Conservation (phyloP, 2,797 vertebrate genomes). For the Ptychobarbus kaznakovi region DNA sequence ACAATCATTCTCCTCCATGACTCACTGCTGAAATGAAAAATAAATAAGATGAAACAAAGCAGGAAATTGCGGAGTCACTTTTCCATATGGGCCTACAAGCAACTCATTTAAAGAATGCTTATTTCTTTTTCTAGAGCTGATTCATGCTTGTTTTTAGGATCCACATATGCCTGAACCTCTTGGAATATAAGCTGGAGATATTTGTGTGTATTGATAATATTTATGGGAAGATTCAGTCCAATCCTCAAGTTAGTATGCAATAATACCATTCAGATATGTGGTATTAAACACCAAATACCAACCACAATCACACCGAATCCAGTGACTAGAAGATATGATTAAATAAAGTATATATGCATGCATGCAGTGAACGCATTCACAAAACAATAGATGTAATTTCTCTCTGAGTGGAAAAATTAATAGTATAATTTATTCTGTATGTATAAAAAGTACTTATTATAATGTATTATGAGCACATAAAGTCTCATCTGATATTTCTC, state of each 20-base stretch:
- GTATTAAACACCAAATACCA: background rate
- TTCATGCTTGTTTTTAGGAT: constrained; percentile 28
- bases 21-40: constrained; percentile 46
- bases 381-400: background rate
- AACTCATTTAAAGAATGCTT: constrained; percentile 22
- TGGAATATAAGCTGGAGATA: constrained; percentile 29
- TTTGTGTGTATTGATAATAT: constrained; percentile 31
- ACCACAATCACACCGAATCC: background rate
- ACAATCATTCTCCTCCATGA: constrained; percentile 26
- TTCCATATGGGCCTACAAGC: constrained; percentile 21
- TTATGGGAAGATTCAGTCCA: background rate
- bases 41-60: constrained; percentile 54
- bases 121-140: constrained; percentile 19
- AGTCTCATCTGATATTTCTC: background rate
- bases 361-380: background rate
- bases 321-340: background rate
- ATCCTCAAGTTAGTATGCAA: background rate
- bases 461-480: background rate
- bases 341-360: background rate
- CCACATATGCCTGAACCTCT: background rate
- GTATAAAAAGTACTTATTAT: background rate
- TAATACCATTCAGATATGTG: background rate
- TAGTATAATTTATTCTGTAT: background rate
- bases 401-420: background rate
- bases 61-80: constrained; percentile 48